Conservation (phyloP, 2,797 vertebrate species). For the Macrochelys suwanniensis region DNA sequence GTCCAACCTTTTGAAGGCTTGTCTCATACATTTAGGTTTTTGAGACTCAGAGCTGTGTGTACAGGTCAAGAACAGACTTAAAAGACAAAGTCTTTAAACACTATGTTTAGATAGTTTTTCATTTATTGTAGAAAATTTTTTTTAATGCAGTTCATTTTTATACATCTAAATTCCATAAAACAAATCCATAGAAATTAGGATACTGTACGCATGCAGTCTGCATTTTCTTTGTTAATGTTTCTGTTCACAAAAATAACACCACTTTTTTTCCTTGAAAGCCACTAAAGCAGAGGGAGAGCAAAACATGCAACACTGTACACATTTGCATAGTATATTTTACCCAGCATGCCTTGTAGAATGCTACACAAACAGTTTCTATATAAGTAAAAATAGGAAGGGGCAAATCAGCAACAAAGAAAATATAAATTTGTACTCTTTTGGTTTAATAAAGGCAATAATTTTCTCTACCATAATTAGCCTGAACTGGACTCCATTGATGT, state of each 20-base stretch:
- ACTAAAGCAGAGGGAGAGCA: conserved; percentile 89
- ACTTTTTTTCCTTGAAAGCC: conserved; percentile 87
- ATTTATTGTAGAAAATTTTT: conserved; percentile 94
- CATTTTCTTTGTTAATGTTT: conserved; percentile 89
- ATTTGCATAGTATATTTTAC: conserved; percentile 94
- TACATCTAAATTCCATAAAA: conserved; percentile 92
- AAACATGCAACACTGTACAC: conserved; percentile 93
- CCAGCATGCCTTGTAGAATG: conserved; percentile 93
- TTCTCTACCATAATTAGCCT: conserved; percentile 1
- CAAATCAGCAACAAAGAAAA: conserved; percentile 78
- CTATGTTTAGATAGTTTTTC: conserved; percentile 60
- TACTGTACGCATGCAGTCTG: conserved; percentile 95
- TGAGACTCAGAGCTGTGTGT: neutral
- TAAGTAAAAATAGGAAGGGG: conserved; percentile 77
- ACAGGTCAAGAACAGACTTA: conserved; percentile 10
- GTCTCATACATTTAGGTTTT: neutral
- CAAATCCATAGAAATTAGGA: conserved; percentile 92
- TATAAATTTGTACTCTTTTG: conserved; percentile 52
- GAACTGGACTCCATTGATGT: neutral
- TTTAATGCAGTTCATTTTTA: conserved; percentile 91
- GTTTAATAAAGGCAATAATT: conserved; percentile 62
- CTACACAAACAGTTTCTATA: conserved; percentile 87
- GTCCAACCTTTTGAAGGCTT: neutral
- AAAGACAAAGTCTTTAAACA: conserved; percentile 6
- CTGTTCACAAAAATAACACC: conserved; percentile 91